These are phyloP conservation scores for Thripadectes ignobilis DNA, from an alignment of 2,797 vertebrate genomes.

Conservation along the genomic window DNA sequence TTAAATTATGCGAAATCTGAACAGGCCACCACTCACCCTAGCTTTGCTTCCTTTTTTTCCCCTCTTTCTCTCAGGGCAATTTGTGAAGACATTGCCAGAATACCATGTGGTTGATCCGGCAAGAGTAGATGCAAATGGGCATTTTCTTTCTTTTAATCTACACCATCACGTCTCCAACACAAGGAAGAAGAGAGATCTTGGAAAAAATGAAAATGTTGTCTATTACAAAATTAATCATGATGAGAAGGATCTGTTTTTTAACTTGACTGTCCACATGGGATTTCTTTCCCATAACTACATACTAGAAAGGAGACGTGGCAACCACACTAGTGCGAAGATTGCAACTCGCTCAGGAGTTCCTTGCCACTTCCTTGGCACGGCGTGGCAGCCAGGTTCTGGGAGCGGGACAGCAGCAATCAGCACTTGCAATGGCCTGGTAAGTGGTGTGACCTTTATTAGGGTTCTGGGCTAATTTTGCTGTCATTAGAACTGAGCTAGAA, in stretches of 20 bases:
- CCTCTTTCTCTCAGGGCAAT: constrained; percentile 72
- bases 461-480: not conserved
- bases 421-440: constrained; percentile 91
- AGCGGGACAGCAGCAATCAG: constrained; percentile 86
- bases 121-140: constrained; percentile 81
- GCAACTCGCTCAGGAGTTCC: constrained; percentile 8
- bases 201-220: constrained; percentile 65
- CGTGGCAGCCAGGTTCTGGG: constrained; percentile 42
- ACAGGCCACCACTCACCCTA: not conserved
- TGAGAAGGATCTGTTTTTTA: constrained; percentile 83
- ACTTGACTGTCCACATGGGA: constrained; percentile 81
- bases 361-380: constrained; percentile 88
- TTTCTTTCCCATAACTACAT: constrained; percentile 86
- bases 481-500: not conserved
- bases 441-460: constrained; percentile 25
- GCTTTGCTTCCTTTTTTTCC: not conserved
- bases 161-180: constrained; percentile 70
- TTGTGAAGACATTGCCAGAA: constrained; percentile 75
- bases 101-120: constrained; percentile 85
- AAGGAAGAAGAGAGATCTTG: constrained; percentile 78
- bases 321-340: constrained; percentile 71
- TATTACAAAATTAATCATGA: constrained; percentile 85
- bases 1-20: not conserved
- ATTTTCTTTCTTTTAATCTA: constrained; percentile 85
- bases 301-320: constrained; percentile 84